These are phyloP conservation scores for Trinorchestia longiramus DNA, from an alignment of 1,140 invertebrate genomes.

Conservation along the genomic window DNA sequence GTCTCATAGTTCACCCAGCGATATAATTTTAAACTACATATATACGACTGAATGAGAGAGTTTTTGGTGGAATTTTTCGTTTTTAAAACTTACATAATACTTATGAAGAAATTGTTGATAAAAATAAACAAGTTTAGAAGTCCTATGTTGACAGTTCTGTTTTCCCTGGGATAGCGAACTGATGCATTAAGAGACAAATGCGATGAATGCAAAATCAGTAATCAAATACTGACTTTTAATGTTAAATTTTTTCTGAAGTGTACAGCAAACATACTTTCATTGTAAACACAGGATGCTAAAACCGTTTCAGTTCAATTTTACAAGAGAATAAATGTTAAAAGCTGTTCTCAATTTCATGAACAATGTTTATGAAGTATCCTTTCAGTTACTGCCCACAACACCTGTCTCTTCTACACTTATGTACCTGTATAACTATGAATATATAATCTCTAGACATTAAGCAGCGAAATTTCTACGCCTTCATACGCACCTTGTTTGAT, in stretches of 20 bases:
- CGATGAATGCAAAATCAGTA: not conserved
- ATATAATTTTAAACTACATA: too few relatives aligned
- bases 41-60: not conserved
- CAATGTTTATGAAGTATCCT: not conserved
- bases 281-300: not conserved
- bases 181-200: not conserved
- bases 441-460: not conserved
- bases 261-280: not conserved
- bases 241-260: not conserved
- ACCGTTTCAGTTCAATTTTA: not conserved
- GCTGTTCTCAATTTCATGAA: not conserved
- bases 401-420: not conserved
- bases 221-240: not conserved
- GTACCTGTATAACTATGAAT: not conserved
- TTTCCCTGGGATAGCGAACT: not conserved
- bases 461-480: not conserved
- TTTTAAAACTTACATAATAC: not conserved
- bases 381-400: not conserved
- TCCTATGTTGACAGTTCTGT: not conserved
- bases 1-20: not conserved
- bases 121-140: too few relatives aligned
- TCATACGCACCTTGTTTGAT: not conserved
- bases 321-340: too few relatives aligned
- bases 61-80: not conserved
- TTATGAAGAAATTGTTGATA: not conserved